Evolutionary conservation across 2,113 vertebrate species (phyloP).

Genomic region (Sminthopsis crassicaudata): DNA sequence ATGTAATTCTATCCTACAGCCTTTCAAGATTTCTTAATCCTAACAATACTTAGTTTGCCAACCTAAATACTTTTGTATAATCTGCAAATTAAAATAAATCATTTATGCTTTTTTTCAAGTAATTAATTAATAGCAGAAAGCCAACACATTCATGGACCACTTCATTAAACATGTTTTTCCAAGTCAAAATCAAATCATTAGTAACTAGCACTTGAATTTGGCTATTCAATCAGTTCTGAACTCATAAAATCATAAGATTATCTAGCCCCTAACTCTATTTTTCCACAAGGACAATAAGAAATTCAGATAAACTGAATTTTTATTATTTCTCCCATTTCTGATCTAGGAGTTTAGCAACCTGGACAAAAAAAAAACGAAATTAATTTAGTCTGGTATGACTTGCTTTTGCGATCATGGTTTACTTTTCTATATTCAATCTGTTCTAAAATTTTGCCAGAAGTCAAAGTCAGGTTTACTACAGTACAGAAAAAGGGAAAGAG

Average conservation of each 20-base stretch:
- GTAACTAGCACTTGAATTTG: background rate
- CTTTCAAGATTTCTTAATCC: background rate
- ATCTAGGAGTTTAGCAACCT: background rate
- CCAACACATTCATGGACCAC: background rate
- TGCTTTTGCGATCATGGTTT: background rate
- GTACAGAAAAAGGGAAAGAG: background rate
- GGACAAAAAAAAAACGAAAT: background rate
- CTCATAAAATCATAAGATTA: background rate
- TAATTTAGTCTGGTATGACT: background rate
- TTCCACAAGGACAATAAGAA: background rate
- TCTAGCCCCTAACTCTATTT: background rate
- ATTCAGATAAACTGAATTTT: background rate
- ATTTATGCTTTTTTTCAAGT: background rate
- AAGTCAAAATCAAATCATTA: background rate
- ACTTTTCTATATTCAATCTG: background rate
- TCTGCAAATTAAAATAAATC: background rate
- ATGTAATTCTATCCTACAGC: background rate
- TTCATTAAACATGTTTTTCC: background rate
- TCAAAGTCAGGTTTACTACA: background rate
- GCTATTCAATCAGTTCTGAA: background rate
- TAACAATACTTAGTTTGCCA: background rate
- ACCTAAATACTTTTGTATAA: background rate
- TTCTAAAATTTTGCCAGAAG: background rate
- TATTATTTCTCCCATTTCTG: background rate
- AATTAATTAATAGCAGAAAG: background rate